Evolutionary conservation across 2,888 invertebrate species (phyloP).

Genomic region (Melinopterus prodromus): DNA sequence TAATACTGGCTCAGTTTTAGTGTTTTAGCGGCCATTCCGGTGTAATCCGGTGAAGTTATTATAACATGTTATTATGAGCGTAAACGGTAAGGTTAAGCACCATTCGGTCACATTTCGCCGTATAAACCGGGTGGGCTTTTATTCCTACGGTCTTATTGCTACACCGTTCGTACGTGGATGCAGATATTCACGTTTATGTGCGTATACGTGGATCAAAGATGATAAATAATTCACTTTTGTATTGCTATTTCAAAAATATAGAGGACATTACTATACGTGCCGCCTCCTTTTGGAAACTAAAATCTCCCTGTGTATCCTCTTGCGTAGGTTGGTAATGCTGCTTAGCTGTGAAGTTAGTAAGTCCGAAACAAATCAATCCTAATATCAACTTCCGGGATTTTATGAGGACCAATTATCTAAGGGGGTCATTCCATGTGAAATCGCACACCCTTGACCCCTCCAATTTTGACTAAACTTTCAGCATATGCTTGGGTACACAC

Average conservation of each 20-base stretch:
- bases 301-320: too few species aligned
- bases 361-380: too few species aligned
- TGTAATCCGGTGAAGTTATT: conserved; percentile 33
- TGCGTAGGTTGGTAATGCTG: too few species aligned
- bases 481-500: too few species aligned
- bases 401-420: too few species aligned
- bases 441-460: too few species aligned
- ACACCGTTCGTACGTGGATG: not conserved
- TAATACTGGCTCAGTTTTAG: conserved; percentile 29
- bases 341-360: too few species aligned
- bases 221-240: not conserved
- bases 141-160: not conserved
- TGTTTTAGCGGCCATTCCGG: conserved; percentile 23
- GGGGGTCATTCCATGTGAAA: too few species aligned
- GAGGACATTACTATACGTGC: too few species aligned
- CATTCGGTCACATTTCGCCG: conserved; percentile 27
- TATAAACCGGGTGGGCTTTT: conserved; percentile 30
- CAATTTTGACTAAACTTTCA: too few species aligned
- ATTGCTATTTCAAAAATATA: not conserved
- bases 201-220: not conserved
- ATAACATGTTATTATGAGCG: conserved; percentile 34
- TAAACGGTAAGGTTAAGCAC: conserved; percentile 36
- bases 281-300: too few species aligned
- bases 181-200: not conserved
- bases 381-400: too few species aligned